phyloP scores from a whole-genome alignment of 2,888 invertebrate genomes.

The Ypsolopha scabrella region DNA sequence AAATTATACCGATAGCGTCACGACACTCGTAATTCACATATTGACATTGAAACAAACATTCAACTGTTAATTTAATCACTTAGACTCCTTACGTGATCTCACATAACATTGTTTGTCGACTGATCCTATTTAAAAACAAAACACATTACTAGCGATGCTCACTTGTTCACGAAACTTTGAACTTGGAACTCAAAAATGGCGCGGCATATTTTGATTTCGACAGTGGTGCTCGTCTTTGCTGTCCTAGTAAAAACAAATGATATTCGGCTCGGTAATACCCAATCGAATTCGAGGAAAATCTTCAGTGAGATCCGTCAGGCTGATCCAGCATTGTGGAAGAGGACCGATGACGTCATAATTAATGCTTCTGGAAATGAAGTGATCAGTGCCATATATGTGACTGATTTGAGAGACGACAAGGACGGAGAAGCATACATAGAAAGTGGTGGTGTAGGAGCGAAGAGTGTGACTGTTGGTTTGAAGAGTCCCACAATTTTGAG shows the following conservation, averaged over 20 bases:
- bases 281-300: constrained; percentile 27
- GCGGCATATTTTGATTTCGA: neutral
- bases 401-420: constrained; percentile 43
- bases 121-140: neutral
- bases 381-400: constrained; percentile 41
- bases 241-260: constrained; percentile 21
- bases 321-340: constrained; percentile 44
- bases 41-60: too few relatives aligned
- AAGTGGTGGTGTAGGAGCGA: constrained; percentile 43
- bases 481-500: constrained; percentile 45
- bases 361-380: constrained; percentile 34
- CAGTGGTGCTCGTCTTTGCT: neutral
- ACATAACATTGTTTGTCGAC: neutral
- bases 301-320: constrained; percentile 43
- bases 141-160: neutral
- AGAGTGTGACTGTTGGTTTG: constrained; percentile 39
- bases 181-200: neutral
- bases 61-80: too few relatives aligned
- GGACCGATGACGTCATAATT: constrained; percentile 39
- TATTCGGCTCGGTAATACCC: constrained; percentile 23
- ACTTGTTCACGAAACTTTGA: neutral
- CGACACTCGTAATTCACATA: too few relatives aligned
- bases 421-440: constrained; percentile 41
- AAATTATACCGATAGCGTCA: too few relatives aligned
- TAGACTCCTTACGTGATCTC: neutral